Percentiles rank a stretch among this genome's conserved stretches.
Conservation (phyloP, 2,113 vertebrate genomes). For the Dinomys branickii region DNA sequence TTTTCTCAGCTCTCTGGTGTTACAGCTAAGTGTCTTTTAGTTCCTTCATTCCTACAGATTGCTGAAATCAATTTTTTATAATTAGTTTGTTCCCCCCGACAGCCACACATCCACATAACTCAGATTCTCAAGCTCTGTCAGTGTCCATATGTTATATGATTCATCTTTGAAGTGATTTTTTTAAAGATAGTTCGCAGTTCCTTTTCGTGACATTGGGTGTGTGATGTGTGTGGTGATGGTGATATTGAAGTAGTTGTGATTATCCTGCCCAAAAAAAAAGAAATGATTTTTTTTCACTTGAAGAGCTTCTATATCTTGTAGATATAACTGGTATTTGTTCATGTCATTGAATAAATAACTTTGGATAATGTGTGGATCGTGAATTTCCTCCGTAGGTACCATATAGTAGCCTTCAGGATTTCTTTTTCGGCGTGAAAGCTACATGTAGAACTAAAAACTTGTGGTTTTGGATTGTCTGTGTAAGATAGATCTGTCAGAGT, state of each 20-base stretch:
- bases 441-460: conserved; percentile 33
- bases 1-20: conserved; percentile 33
- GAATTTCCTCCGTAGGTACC: not conserved
- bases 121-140: conserved; percentile 50
- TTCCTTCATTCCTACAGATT: conserved; percentile 56
- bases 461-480: not conserved
- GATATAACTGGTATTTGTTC: not conserved
- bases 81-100: conserved; percentile 38
- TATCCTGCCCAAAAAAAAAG: conserved; percentile 49
- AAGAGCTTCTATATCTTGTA: not conserved
- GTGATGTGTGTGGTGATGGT: not conserved
- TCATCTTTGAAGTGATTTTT: conserved; percentile 62
- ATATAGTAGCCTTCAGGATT: not conserved
- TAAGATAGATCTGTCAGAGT: conserved; percentile 36
- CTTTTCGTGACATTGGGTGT: conserved; percentile 28
- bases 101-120: conserved; percentile 26
- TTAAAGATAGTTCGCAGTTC: conserved; percentile 20
- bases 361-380: not conserved
- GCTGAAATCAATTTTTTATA: conserved; percentile 55
- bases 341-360: not conserved
- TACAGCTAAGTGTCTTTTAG: conserved; percentile 35
- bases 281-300: conserved; percentile 25
- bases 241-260: not conserved
- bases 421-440: conserved; percentile 61
- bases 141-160: conserved; percentile 64